A percentile compares a stretch with the other conserved stretches of the same genome.
These are phyloP conservation scores for Meghimatium bilineatum DNA, from an alignment of 2,888 invertebrate species.

Conservation along the genomic window DNA sequence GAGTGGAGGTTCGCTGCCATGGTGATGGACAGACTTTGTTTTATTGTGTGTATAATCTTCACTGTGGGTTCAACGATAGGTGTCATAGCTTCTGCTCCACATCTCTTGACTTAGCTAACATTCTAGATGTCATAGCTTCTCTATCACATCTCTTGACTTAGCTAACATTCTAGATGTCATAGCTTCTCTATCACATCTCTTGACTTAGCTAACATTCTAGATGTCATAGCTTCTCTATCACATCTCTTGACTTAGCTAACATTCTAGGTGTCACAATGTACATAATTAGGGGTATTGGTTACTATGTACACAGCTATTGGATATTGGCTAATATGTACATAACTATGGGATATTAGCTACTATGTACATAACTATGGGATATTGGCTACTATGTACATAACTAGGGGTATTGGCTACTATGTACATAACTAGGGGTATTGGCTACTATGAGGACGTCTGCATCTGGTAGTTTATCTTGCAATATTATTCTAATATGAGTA, in stretches of 20 bases:
- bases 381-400: too few species aligned
- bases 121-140: constrained; percentile 71
- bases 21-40: constrained; percentile 98
- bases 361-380: too few species aligned
- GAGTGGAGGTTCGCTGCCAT: constrained; percentile 99
- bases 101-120: constrained; percentile 61
- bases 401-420: too few species aligned
- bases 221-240: constrained; percentile 73
- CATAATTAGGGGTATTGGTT: too few species aligned
- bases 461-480: too few species aligned
- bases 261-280: too few species aligned
- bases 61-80: constrained; percentile 86
- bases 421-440: too few species aligned
- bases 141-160: constrained; percentile 71
- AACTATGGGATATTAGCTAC: too few species aligned
- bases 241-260: constrained; percentile 62
- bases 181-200: constrained; percentile 72
- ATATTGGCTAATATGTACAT: too few species aligned
- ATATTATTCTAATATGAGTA: too few species aligned
- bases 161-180: constrained; percentile 64
- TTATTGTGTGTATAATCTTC: constrained; percentile 88
- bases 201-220: constrained; percentile 59
- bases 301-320: too few species aligned
- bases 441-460: too few species aligned
- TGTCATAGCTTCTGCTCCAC: constrained; percentile 73